Evolutionary conservation across 2,113 vertebrate genomes (phyloP).

Genomic region (Miniopterus natalensis): DNA sequence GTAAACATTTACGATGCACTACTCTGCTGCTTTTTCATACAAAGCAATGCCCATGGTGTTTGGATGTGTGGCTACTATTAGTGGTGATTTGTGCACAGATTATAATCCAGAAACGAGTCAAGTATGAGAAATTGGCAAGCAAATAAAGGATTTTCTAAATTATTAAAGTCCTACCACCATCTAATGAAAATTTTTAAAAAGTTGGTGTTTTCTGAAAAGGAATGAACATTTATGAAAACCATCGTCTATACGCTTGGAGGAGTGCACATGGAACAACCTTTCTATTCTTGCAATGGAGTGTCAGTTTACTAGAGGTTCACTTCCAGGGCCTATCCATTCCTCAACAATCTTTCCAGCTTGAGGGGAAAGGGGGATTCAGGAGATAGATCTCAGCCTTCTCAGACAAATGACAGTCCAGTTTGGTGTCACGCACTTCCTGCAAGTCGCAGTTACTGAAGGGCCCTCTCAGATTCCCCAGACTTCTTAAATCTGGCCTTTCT

Average conservation of each 20-base stretch:
- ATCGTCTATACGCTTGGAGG: neutral
- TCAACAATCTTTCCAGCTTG: neutral
- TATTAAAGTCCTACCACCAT: neutral
- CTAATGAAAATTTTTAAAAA: slow-evolving; percentile 47
- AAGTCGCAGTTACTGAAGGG: neutral
- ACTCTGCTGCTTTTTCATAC: neutral
- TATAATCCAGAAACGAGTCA: slow-evolving; percentile 1
- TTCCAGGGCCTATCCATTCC: neutral
- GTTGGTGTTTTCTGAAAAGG: neutral
- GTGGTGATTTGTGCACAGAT: neutral
- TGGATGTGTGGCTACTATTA: neutral
- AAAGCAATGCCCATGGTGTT: neutral
- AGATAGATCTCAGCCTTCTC: neutral
- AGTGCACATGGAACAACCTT: neutral
- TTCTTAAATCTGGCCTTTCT: slow-evolving; percentile 11
- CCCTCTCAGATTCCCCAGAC: neutral
- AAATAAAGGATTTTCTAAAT: neutral
- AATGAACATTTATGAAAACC: neutral
- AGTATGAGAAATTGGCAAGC: neutral
- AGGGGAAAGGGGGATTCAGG: neutral
- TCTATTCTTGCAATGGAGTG: neutral
- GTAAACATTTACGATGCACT: neutral
- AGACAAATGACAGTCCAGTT: neutral
- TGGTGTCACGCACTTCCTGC: neutral
- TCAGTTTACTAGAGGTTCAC: neutral